phyloP scores from a whole-genome alignment of 2,113 vertebrate species.

The Myotis brandtii region DNA sequence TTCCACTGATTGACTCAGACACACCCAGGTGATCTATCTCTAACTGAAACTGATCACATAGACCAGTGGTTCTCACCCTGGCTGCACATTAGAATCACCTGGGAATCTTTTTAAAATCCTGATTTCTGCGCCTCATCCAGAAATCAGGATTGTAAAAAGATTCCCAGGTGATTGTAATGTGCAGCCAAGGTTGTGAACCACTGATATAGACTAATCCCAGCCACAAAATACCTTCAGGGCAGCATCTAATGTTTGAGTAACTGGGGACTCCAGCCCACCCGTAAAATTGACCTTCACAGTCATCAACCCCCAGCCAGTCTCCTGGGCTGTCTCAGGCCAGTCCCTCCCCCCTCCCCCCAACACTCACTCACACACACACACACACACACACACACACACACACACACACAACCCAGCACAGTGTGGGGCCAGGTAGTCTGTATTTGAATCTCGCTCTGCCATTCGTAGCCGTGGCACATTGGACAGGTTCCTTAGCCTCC shows the following conservation, averaged over 20 bases:
- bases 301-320: not conserved
- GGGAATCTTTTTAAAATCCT: too few relatives aligned
- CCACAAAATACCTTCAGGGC: not conserved
- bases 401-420: not conserved
- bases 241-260: not conserved
- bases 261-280: not conserved
- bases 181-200: too few relatives aligned
- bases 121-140: too few relatives aligned
- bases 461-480: not conserved
- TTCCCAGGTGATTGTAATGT: too few relatives aligned
- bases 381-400: too few relatives aligned
- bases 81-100: too few relatives aligned
- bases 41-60: not conserved
- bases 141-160: too few relatives aligned
- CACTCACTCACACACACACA: too few relatives aligned
- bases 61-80: not conserved
- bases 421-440: not conserved
- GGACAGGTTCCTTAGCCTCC: not conserved
- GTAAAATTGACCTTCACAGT: not conserved
- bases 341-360: too few relatives aligned
- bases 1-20: not conserved
- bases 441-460: not conserved
- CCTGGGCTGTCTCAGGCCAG: not conserved
- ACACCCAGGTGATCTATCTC: not conserved
- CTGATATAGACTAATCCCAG: not conserved